These are phyloP conservation scores for Papilio helenus DNA, from an alignment of 1,140 invertebrate species.

Conservation along the genomic window DNA sequence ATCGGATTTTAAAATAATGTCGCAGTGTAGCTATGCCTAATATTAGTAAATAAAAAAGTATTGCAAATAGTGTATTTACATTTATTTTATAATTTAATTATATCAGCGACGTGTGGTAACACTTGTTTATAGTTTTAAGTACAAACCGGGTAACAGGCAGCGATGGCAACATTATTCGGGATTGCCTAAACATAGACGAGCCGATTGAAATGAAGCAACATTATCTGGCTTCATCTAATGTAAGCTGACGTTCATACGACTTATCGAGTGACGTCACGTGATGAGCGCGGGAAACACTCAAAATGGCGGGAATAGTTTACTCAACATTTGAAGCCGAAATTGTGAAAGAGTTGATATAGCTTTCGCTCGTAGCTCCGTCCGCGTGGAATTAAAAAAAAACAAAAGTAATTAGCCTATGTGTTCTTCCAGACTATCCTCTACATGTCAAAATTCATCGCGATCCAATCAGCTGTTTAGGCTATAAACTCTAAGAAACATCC, in stretches of 20 bases:
- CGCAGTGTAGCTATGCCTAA: no score
- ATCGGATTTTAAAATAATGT: no score
- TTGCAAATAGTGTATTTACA: no score
- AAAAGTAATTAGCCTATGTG: no score
- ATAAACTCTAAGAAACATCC: no score
- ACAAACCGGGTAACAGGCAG: conserved; percentile 27
- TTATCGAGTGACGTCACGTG: conserved; percentile 22
- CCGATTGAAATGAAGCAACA: conserved; percentile 11
- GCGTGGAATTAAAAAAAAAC: no score
- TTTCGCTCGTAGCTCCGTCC: no score
- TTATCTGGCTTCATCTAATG: conserved; percentile 14
- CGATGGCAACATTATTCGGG: conserved; percentile 33
- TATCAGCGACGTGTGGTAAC: conserved; percentile 1
- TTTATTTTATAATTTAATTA: background rate
- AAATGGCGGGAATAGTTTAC: conserved; percentile 7
- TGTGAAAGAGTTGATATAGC: background rate
- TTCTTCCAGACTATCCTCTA: no score
- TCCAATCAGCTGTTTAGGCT: no score
- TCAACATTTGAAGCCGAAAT: background rate
- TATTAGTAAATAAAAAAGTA: no score
- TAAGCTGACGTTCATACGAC: conserved; percentile 10
- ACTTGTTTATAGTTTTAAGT: conserved; percentile 13
- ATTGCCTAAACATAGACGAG: conserved; percentile 30
- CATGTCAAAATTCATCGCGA: no score
- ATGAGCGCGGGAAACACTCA: conserved; percentile 19